A percentile compares a stretch with the other conserved stretches of the same genome.
These are phyloP conservation scores for Schlechtendalia chinensis DNA, from an alignment of 1,140 invertebrate species.

Conservation along the genomic window DNA sequence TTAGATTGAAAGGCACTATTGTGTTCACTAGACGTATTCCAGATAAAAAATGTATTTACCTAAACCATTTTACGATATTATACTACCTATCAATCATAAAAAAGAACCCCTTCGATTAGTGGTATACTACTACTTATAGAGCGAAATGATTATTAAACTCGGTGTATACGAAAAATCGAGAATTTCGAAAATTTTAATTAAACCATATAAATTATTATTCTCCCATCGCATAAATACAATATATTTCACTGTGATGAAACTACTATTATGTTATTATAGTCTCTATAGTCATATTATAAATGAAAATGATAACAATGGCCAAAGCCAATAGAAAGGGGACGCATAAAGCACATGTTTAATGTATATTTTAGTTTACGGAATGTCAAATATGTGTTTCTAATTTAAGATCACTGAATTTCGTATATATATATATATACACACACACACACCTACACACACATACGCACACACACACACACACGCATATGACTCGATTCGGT, in stretches of 20 bases:
- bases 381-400: slow-evolving; percentile 34
- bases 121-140: too few relatives aligned
- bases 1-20: slow-evolving; percentile 4
- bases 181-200: background rate
- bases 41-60: too few relatives aligned
- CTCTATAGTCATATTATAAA: background rate
- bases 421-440: background rate
- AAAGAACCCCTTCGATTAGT: too few relatives aligned
- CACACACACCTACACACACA: too few relatives aligned
- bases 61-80: too few relatives aligned
- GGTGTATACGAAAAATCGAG: background rate
- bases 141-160: too few relatives aligned
- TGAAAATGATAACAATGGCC: slow-evolving; percentile 24
- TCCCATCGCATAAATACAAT: background rate
- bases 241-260: slow-evolving; percentile 25
- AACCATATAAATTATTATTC: slow-evolving; percentile 15
- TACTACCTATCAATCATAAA: too few relatives aligned
- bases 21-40: too few relatives aligned
- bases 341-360: slow-evolving; percentile 24
- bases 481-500: background rate
- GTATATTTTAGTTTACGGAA: slow-evolving; percentile 31
- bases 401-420: slow-evolving; percentile 33
- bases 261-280: slow-evolving; percentile 11
- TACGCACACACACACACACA: too few relatives aligned
- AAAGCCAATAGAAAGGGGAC: background rate